These are phyloP conservation scores for Mus spretus DNA, from an alignment of 2,797 vertebrate species.

Conservation along the genomic window DNA sequence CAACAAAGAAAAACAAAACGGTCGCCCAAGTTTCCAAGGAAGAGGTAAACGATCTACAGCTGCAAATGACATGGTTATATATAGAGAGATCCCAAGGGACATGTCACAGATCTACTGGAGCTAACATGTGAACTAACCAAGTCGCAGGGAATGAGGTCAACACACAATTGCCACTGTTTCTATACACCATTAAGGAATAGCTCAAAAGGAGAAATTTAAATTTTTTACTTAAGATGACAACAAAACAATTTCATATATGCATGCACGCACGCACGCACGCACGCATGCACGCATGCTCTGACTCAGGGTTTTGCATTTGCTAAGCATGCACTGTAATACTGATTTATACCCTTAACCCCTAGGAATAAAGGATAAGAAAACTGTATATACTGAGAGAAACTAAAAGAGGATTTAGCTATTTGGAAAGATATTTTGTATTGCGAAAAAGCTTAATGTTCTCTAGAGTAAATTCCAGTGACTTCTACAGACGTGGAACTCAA, in stretches of 20 bases:
- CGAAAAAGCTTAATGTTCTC: background rate
- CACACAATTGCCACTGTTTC: background rate
- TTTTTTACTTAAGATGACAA: background rate
- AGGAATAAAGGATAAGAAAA: background rate
- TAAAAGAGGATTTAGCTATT: background rate
- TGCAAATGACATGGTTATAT: background rate
- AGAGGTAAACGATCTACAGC: conserved; percentile 12
- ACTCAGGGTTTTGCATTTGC: background rate
- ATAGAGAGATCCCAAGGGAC: background rate
- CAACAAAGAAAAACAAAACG: background rate
- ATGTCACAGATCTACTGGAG: background rate
- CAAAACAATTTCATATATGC: background rate
- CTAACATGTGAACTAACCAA: background rate
- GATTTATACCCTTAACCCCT: background rate
- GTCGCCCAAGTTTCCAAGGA: background rate
- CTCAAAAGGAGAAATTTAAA: background rate
- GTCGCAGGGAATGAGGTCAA: background rate
- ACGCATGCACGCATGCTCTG: accelerated
- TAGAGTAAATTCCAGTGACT: background rate
- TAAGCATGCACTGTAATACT: background rate
- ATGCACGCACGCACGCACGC: background rate
- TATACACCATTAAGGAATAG: background rate
- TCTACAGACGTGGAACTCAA: background rate
- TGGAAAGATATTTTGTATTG: background rate
- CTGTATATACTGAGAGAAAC: background rate